phyloP scores from a whole-genome alignment of 1,140 invertebrate species.

The Latrodectus geometricus region DNA sequence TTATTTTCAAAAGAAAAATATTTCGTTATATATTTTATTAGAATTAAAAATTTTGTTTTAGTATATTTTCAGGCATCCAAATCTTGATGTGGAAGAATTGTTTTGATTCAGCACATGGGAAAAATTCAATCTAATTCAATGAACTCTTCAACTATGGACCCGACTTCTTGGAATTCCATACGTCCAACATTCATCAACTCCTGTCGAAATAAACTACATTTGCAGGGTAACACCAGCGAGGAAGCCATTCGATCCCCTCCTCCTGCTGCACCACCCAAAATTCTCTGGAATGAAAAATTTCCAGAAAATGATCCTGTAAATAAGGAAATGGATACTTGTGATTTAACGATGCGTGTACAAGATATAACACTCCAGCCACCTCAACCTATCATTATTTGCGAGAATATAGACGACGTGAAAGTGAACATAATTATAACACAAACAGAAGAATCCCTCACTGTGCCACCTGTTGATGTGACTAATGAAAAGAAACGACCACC shows the following conservation, averaged over 20 bases:
- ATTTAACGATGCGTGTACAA: slow-evolving; percentile 25
- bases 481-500: slow-evolving; percentile 58
- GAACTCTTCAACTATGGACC: slow-evolving; percentile 25
- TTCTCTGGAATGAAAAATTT: slow-evolving; percentile 20
- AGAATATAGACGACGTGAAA: slow-evolving; percentile 34
- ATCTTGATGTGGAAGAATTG: too few relatives aligned
- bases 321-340: slow-evolving; percentile 8
- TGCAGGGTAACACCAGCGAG: slow-evolving; percentile 30
- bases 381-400: slow-evolving; percentile 52
- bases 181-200: slow-evolving; percentile 30
- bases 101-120: slow-evolving; percentile 39
- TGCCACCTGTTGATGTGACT: slow-evolving; percentile 37
- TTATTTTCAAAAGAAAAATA: too few relatives aligned
- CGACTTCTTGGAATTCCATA: slow-evolving; percentile 31
- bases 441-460: slow-evolving; percentile 2
- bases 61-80: too few relatives aligned
- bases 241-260: slow-evolving; percentile 39
- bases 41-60: too few relatives aligned
- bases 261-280: slow-evolving; percentile 39
- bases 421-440: not conserved
- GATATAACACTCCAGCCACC: slow-evolving; percentile 37
- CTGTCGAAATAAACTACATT: slow-evolving; percentile 10
- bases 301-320: not conserved
- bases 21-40: too few relatives aligned
- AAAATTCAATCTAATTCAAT: slow-evolving; percentile 23